Base-by-base conservation (phyloP, 2,797 vertebrate genomes). In the Macropodus opercularis region DNA sequence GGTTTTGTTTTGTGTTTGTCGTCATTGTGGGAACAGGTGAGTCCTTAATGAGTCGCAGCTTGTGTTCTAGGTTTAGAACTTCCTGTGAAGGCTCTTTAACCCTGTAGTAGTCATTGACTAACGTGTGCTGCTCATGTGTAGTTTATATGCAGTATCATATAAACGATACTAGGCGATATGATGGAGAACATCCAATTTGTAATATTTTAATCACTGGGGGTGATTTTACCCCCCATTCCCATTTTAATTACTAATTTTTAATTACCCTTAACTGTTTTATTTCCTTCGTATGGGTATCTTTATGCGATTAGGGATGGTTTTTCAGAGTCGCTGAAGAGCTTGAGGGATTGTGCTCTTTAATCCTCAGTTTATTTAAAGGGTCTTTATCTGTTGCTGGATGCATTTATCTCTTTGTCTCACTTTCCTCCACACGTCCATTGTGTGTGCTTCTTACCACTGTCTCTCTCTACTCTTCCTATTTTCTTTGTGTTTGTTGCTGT, bases 181-280 rank as follows among this genome's bases (percentile, higher is more conserved):
- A 22, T 48, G 11, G 52, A 72, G 68, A 67, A 81, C 81, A 63
- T 48, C 41, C 56, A 35, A 53, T 73, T 59, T 48, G 44, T 73
- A 69, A 72, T 82, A 63, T 73, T 61, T 75, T 62, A 64, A 53
- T 60, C 76, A 75, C 73, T 0, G 13, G 66, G 68, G 77, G 29
- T 69, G 63, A 42, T 78, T 81, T 69, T 63, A 6, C 74, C 62
- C 57, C 53, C 63, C 58, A 65, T 70, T 52, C 59, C 49, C 64
- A 47, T 85, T 90, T 88, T 88, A 88, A 88, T 91, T 87, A 64
- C 80, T 80, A 4, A 34, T 12, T 12, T 32, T 49, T 59, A 59
- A 59, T 47, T 48, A 89, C 79, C 79, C 63, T 65, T 69, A 80
- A 83, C 57, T 83, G 70, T 72, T 29, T 5, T 8, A 49, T 69